phyloP scores from a whole-genome alignment of 2,888 invertebrate species.

The Lasioglossum pauxillum region DNA sequence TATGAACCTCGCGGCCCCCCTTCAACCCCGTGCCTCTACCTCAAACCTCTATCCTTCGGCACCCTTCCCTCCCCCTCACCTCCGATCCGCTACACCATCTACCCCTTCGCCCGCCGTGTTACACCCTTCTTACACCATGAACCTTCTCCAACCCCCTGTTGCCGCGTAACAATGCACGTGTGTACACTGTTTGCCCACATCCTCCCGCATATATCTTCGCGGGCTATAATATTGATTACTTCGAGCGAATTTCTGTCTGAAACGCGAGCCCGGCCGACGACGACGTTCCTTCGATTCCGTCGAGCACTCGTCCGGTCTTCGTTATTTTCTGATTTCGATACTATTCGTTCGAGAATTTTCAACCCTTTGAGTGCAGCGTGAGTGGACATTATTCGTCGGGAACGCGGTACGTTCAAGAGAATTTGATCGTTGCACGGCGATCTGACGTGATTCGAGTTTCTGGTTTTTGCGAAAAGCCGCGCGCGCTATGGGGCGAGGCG shows the following conservation, averaged over 20 bases:
- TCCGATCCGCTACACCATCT: constrained; percentile 30
- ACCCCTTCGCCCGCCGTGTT: constrained; percentile 50
- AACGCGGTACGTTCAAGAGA: background rate
- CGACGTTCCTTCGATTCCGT: constrained; percentile 55
- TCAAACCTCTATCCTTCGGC: constrained; percentile 58
- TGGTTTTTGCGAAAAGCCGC: background rate
- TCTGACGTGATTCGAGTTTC: background rate
- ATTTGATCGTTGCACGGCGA: background rate
- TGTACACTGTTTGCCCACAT: constrained; percentile 80
- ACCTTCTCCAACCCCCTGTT: constrained; percentile 49
- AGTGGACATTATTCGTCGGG: background rate
- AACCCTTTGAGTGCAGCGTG: background rate
- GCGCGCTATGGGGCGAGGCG: background rate
- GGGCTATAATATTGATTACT: constrained; percentile 81
- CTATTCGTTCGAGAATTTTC: background rate
- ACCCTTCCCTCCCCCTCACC: constrained; percentile 23
- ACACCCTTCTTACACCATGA: constrained; percentile 51
- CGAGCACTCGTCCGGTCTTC: background rate
- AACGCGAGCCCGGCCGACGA: constrained; percentile 43
- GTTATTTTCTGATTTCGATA: background rate
- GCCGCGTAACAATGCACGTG: constrained; percentile 78
- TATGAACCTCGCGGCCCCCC: constrained; percentile 69
- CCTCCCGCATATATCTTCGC: constrained; percentile 78
- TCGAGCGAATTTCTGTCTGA: constrained; percentile 76
- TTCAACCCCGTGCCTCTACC: constrained; percentile 64